A percentile compares a stretch with the other conserved stretches of the same genome.
These are phyloP conservation scores for Sebastes taczanowskii DNA, from an alignment of 2,797 vertebrate genomes.

Conservation along the genomic window DNA sequence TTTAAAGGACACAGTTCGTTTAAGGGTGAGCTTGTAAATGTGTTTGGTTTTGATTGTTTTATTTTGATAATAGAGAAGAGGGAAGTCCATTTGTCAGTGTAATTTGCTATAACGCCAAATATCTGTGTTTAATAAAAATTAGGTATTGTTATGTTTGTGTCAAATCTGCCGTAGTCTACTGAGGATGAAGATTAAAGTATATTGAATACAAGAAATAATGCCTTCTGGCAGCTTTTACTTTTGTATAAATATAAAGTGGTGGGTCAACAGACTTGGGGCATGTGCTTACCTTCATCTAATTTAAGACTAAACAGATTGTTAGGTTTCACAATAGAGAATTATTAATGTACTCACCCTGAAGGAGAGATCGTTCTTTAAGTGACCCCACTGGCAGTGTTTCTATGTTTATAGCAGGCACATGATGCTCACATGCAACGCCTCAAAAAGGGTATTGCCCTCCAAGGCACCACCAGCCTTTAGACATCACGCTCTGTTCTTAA, in stretches of 20 bases:
- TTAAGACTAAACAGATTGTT: neutral
- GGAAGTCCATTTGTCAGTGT: neutral
- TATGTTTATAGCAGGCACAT: neutral
- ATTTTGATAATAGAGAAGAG: neutral
- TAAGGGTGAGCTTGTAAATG: neutral
- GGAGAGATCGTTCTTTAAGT: neutral
- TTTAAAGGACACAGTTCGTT: neutral
- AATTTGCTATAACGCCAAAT: neutral
- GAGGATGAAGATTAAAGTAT: no score
- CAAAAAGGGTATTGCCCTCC: neutral
- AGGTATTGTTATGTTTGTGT: neutral
- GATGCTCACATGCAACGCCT: slow-evolving; percentile 1
- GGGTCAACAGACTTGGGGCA: neutral
- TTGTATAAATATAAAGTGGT: neutral
- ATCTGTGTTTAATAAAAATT: neutral
- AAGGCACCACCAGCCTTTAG: neutral
- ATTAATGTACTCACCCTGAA: neutral
- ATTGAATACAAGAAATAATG: no score
- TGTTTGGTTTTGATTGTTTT: neutral
- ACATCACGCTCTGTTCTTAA: neutral
- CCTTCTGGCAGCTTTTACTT: no score
- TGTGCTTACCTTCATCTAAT: neutral
- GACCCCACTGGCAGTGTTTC: neutral
- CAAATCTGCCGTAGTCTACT: no score
- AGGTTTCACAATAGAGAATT: neutral